phyloP scores from a whole-genome alignment of 2,888 invertebrate species.

The Arenicola marina region DNA sequence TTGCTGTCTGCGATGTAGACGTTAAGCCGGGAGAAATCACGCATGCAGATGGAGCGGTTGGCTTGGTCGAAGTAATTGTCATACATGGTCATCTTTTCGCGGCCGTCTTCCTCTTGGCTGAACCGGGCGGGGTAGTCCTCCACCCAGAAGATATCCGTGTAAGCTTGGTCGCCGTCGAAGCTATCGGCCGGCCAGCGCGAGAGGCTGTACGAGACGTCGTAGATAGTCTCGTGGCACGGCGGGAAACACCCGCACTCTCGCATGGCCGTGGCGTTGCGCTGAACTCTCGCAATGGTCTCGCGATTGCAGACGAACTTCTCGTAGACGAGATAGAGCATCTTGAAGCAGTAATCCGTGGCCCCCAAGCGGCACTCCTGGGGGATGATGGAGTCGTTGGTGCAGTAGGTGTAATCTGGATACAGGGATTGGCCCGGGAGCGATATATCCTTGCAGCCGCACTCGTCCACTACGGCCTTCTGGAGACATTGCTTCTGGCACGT shows the following conservation, averaged over 20 bases:
- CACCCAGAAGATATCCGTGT: slow-evolving; percentile 29
- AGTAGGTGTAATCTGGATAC: slow-evolving; percentile 18
- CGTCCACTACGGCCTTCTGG: slow-evolving; percentile 23
- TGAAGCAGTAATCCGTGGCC: slow-evolving; percentile 15
- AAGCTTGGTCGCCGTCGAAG: slow-evolving; percentile 34
- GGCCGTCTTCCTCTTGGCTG: slow-evolving; percentile 15
- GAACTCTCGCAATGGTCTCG: slow-evolving; percentile 10
- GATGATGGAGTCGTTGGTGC: slow-evolving; percentile 22
- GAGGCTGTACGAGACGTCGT: slow-evolving; percentile 32
- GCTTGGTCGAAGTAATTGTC: slow-evolving; percentile 23
- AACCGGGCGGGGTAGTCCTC: slow-evolving; percentile 28
- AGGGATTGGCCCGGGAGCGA: slow-evolving; percentile 22
- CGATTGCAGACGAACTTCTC: slow-evolving; percentile 19
- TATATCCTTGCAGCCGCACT: slow-evolving; percentile 29
- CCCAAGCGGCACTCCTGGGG: slow-evolving; percentile 13
- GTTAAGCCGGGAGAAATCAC: slow-evolving; percentile 30
- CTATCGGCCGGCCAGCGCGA: slow-evolving; percentile 33
- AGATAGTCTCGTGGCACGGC: slow-evolving; percentile 27
- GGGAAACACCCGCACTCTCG: slow-evolving; percentile 27
- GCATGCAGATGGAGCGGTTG: slow-evolving; percentile 27
- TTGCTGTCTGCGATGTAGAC: slow-evolving; percentile 34
- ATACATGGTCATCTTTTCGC: slow-evolving; percentile 25
- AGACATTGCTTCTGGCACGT: slow-evolving; percentile 33
- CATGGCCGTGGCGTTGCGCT: slow-evolving; percentile 23
- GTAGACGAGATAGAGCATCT: slow-evolving; percentile 18